A percentile compares a stretch with the other conserved stretches of the same genome.
Evolutionary conservation across 2,888 invertebrate genomes (phyloP).

Genomic region (Erannis defoliaria): DNA sequence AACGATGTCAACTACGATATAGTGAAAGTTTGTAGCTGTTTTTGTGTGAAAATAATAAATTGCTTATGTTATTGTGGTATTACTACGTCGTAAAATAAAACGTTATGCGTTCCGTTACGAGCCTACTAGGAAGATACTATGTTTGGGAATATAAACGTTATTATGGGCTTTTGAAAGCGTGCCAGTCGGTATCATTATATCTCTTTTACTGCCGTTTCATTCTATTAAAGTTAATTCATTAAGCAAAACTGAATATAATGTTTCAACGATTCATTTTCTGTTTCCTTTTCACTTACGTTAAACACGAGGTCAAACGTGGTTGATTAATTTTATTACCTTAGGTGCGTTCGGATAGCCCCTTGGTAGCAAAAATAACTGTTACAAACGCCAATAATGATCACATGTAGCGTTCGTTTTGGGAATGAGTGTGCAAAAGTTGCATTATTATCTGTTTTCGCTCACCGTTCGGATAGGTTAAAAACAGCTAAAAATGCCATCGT

Average conservation of each 20-base stretch:
- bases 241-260: neutral
- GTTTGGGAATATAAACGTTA: slow-evolving; percentile 56
- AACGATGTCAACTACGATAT: slow-evolving; percentile 55
- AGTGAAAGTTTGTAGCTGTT: slow-evolving; percentile 57
- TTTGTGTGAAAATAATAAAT: slow-evolving; percentile 61
- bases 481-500: no score
- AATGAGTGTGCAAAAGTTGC: no score
- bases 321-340: no score
- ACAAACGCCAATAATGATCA: no score
- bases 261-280: no score
- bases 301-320: no score
- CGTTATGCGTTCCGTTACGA: slow-evolving; percentile 55
- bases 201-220: neutral
- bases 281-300: no score
- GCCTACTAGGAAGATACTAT: slow-evolving; percentile 48
- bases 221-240: neutral
- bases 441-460: no score
- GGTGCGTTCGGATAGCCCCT: no score
- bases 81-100: slow-evolving; percentile 60
- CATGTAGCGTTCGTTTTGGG: no score
- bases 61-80: slow-evolving; percentile 56
- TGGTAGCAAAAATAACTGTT: no score
- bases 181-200: slow-evolving; percentile 25
- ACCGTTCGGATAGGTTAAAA: no score
- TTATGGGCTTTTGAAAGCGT: slow-evolving; percentile 51